Percentiles rank a stretch among this genome's conserved stretches.
Evolutionary conservation across 2,113 vertebrate genomes (phyloP).

Genomic region (Leptobrachium leishanense): DNA sequence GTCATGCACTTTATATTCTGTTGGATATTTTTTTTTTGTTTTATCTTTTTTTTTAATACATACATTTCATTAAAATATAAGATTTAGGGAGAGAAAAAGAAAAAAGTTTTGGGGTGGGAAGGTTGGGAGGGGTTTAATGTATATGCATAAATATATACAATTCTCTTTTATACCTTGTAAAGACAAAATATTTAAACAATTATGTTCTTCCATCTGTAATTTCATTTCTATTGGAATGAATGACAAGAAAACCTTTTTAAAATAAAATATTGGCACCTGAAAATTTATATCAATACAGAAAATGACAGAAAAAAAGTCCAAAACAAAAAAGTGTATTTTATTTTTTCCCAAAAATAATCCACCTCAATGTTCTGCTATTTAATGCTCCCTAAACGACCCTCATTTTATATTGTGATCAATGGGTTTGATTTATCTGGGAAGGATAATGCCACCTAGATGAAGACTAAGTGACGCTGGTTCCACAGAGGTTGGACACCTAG

Average conservation of each 20-base stretch:
- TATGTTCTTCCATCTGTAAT: constrained; percentile 31
- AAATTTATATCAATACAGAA: constrained; percentile 9
- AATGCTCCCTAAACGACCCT: background rate
- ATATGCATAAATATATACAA: constrained; percentile 41
- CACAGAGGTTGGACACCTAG: no score
- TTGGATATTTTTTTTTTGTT: constrained; percentile 5
- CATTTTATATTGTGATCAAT: background rate
- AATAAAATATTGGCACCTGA: constrained; percentile 19
- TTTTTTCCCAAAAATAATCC: no score
- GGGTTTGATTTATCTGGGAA: no score
- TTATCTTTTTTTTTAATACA: constrained; percentile 19
- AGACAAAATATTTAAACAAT: constrained; percentile 22
- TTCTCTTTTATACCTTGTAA: constrained; percentile 16
- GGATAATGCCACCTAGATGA: no score
- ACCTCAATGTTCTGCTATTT: no score
- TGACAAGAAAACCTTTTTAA: background rate
- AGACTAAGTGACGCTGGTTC: no score
- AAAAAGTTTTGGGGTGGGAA: constrained; percentile 4
- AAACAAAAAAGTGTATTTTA: background rate
- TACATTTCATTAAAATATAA: constrained; percentile 43
- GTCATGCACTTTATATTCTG: constrained; percentile 47
- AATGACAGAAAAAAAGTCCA: constrained; percentile 1
- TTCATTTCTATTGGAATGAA: constrained; percentile 10
- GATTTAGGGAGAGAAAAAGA: constrained; percentile 23
- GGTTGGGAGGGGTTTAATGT: constrained; percentile 5